Percentiles rank a stretch among this genome's conserved stretches.
Conservation (phyloP, 2,888 invertebrate genomes). For the Hemistola chrysoprasaria region DNA sequence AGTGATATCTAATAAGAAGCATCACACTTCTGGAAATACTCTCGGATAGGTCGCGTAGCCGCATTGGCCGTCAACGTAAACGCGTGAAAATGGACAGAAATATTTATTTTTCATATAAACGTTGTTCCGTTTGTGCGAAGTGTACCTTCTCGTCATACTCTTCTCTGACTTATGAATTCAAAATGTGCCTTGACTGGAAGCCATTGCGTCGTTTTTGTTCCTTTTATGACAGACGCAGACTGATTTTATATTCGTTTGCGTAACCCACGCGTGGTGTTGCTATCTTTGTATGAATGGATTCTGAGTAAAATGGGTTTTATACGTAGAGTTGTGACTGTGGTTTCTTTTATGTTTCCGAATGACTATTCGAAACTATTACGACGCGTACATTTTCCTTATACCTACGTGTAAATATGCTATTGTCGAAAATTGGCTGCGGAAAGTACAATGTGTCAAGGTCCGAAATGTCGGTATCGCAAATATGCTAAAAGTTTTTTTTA, state of each 20-base stretch:
- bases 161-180: constrained; percentile 56
- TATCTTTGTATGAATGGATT: constrained; percentile 9
- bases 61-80: too few species aligned
- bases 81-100: neutral
- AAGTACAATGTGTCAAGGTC: too few species aligned
- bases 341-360: constrained; percentile 1
- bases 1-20: too few species aligned
- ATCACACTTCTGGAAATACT: too few species aligned
- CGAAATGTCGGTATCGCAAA: too few species aligned
- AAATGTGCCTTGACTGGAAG: constrained; percentile 50
- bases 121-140: neutral
- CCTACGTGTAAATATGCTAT: too few species aligned
- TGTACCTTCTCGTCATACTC: constrained; percentile 12
- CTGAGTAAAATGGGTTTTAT: constrained; percentile 15
- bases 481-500: too few species aligned
- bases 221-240: constrained; percentile 36
- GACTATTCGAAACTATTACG: neutral
- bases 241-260: constrained; percentile 33
- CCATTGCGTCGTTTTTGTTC: constrained; percentile 36
- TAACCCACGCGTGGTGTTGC: constrained; percentile 15
- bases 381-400: too few species aligned
- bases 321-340: neutral
- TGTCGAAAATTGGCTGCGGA: too few species aligned
- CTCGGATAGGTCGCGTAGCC: too few species aligned
- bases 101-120: constrained; percentile 8